Evolutionary conservation across 2,113 vertebrate genomes (phyloP).

Genomic region (Oncorhynchus mykiss): DNA sequence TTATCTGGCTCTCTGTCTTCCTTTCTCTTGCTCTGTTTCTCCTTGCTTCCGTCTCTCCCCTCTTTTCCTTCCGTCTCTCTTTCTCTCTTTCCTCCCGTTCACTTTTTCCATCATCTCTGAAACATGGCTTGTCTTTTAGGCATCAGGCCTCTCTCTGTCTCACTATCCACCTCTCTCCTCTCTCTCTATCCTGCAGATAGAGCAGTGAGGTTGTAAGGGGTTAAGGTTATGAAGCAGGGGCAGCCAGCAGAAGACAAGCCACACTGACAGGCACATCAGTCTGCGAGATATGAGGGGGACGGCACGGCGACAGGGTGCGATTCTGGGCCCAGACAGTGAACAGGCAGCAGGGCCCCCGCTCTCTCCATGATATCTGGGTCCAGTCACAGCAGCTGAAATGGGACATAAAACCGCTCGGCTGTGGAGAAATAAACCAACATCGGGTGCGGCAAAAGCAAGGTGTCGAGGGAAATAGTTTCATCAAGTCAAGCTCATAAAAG

Average conservation of each 20-base stretch:
- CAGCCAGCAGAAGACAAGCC: slow-evolving; percentile 33
- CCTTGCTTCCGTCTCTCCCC: not conserved
- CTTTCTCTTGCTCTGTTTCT: not conserved
- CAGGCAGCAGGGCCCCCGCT: no score
- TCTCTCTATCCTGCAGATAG: slow-evolving; percentile 23
- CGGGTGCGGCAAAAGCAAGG: slow-evolving; percentile 62
- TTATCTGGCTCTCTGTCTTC: not conserved
- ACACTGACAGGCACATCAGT: slow-evolving; percentile 15
- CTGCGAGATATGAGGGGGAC: slow-evolving; percentile 16
- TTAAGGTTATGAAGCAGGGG: slow-evolving; percentile 16
- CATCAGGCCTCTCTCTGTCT: not conserved
- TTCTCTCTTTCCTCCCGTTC: not conserved
- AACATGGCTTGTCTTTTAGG: no score
- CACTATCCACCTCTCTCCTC: not conserved
- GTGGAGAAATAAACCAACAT: slow-evolving; percentile 71
- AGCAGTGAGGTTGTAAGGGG: not conserved
- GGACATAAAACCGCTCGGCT: slow-evolving; percentile 63
- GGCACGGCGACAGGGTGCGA: not conserved
- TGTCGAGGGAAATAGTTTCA: slow-evolving; percentile 74
- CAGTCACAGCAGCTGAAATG: slow-evolving; percentile 59
- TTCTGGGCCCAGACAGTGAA: not conserved
- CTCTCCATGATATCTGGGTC: slow-evolving; percentile 35
- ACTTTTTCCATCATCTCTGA: no score
- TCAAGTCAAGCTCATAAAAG: slow-evolving; percentile 73
- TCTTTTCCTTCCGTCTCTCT: not conserved